phyloP scores from a whole-genome alignment of 2,797 vertebrate genomes.

The Vireo griseus region DNA sequence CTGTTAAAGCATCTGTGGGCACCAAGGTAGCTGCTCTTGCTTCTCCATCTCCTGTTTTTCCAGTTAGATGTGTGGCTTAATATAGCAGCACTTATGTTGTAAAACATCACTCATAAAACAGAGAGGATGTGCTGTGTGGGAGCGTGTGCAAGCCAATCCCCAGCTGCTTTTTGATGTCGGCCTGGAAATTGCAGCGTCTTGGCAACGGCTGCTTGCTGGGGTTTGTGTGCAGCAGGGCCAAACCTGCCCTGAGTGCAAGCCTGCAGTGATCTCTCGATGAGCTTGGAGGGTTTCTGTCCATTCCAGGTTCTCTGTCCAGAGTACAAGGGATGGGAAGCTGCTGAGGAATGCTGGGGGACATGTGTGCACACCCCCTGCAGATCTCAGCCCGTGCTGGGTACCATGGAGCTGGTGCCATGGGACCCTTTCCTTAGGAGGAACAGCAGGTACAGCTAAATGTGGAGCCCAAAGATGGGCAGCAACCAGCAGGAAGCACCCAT shows the following conservation, averaged over 20 bases:
- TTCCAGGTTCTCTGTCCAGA: neutral
- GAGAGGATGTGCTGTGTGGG: constrained; percentile 58
- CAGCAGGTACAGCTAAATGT: neutral
- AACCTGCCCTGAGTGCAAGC: neutral
- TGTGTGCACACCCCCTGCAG: neutral
- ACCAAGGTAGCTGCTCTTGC: neutral
- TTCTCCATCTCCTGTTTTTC: constrained; percentile 38
- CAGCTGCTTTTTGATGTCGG: constrained; percentile 51
- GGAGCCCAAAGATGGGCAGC: neutral
- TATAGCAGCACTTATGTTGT: constrained; percentile 54
- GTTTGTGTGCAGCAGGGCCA: neutral
- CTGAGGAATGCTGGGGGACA: neutral
- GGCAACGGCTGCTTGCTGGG: neutral
- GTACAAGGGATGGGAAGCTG: neutral
- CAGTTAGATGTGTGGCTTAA: constrained; percentile 46
- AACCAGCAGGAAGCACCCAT: neutral
- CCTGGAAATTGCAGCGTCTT: constrained; percentile 31
- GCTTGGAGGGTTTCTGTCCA: neutral
- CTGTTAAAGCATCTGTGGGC: neutral
- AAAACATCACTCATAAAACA: constrained; percentile 46
- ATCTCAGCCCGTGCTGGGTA: neutral
- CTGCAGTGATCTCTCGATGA: neutral
- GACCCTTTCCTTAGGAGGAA: neutral
- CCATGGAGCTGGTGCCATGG: neutral
- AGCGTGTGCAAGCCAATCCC: constrained; percentile 14